Evolutionary conservation across 1,140 invertebrate species (phyloP).

Genomic region (Sitodiplosis mosellana): DNA sequence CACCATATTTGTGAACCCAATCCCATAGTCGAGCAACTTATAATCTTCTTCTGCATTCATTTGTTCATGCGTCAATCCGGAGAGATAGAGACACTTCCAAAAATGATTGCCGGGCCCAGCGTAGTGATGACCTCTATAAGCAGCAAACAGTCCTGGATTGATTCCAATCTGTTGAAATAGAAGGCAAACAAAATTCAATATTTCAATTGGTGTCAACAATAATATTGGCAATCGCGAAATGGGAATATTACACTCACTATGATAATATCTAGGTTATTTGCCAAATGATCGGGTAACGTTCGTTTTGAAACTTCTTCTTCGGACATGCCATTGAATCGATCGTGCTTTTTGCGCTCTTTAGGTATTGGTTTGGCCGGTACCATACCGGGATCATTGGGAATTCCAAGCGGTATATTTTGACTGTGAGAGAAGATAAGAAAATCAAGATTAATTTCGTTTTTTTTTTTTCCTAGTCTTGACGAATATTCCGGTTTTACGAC

Average conservation of each 20-base stretch:
- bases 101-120: constrained; percentile 97
- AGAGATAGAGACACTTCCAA: constrained; percentile 94
- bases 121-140: constrained; percentile 95
- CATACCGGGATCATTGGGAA: constrained; percentile 1
- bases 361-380: constrained; percentile 38
- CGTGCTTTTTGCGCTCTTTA: constrained; percentile 84
- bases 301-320: constrained; percentile 89
- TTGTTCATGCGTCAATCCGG: constrained; percentile 83
- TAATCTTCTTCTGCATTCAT: constrained; percentile 92
- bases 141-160: constrained; percentile 90
- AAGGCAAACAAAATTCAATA: not conserved
- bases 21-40: constrained; percentile 79
- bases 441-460: constrained; percentile 8
- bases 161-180: constrained; percentile 68
- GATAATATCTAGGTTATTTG: constrained; percentile 85
- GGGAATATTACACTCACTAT: constrained; percentile 65
- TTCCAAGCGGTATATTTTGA: not conserved
- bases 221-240: not conserved
- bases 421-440: constrained; percentile 3
- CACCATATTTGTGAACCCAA: constrained; percentile 97
- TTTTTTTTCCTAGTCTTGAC: no score
- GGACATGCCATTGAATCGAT: constrained; percentile 91
- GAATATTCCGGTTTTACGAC: no score
- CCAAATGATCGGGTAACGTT: constrained; percentile 82
- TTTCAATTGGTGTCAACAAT: not conserved